Conservation (phyloP, 2,797 vertebrate species). For the Malacoraja senta region DNA sequence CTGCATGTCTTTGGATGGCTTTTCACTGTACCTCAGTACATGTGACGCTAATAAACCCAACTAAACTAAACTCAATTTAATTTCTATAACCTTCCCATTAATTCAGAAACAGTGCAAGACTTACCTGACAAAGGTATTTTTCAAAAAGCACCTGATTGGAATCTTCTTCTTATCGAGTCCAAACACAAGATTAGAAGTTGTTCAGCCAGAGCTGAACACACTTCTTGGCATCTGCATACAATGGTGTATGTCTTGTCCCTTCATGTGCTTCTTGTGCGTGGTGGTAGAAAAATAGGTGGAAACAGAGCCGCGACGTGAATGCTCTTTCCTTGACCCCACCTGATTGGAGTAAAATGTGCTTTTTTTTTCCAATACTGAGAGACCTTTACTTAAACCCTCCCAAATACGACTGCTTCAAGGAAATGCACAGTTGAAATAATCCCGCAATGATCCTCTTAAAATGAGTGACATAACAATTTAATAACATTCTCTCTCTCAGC, state of each 20-base stretch:
- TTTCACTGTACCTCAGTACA: too few species aligned
- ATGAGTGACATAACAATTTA: conserved; percentile 15
- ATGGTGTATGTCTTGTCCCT: too few species aligned
- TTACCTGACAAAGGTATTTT: background rate
- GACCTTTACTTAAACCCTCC: background rate
- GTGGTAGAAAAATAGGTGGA: too few species aligned
- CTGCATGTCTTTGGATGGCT: too few species aligned
- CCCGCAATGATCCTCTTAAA: background rate
- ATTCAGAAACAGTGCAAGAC: too few species aligned
- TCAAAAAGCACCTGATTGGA: background rate
- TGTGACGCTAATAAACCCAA: too few species aligned
- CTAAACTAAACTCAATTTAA: background rate
- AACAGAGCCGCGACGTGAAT: too few species aligned
- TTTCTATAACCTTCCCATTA: too few species aligned
- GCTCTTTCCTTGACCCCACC: background rate
- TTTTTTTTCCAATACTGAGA: background rate
- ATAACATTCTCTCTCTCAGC: background rate
- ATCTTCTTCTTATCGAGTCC: background rate
- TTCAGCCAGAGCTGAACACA: too few species aligned
- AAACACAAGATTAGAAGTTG: too few species aligned
- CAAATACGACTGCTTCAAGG: background rate
- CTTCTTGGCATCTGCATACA: too few species aligned
- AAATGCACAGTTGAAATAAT: background rate
- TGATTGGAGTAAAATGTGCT: background rate
- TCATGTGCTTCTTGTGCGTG: too few species aligned